These are phyloP conservation scores for Brienomyrus brachyistius DNA, from an alignment of 2,113 vertebrate species.

Conservation along the genomic window DNA sequence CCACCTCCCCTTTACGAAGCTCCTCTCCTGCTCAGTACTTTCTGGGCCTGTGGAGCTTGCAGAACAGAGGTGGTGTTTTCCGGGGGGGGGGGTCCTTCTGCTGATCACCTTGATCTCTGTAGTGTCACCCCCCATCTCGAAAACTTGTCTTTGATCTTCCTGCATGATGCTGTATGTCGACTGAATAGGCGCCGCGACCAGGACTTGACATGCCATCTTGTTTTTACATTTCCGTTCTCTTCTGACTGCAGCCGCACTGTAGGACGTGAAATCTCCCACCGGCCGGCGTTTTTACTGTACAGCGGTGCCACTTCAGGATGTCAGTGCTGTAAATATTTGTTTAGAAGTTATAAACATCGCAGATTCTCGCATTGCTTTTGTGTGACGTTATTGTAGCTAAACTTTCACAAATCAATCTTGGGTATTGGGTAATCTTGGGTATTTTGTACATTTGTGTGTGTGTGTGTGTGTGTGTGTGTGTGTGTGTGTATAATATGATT, in stretches of 20 bases:
- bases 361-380: not conserved
- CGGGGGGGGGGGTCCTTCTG: not conserved
- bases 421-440: not conserved
- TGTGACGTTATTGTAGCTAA: not conserved
- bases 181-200: not conserved
- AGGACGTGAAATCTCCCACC: not conserved
- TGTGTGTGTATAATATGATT: not conserved
- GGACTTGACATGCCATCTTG: not conserved
- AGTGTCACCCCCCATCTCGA: not conserved
- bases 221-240: not conserved
- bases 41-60: not conserved
- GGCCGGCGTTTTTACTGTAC: not conserved
- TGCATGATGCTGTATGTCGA: too few relatives aligned
- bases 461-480: not conserved
- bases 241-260: not conserved
- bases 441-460: not conserved
- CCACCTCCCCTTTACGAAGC: too few relatives aligned
- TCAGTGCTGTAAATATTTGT: not conserved
- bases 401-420: not conserved
- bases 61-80: not conserved
- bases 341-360: not conserved
- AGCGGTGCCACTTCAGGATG: not conserved
- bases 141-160: not conserved
- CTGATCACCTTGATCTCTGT: not conserved
- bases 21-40: not conserved